Evolutionary conservation across 2,888 invertebrate species (phyloP), one percentile per base, ranked within the genome.

Genomic region (Dynastes grantii): DNA sequence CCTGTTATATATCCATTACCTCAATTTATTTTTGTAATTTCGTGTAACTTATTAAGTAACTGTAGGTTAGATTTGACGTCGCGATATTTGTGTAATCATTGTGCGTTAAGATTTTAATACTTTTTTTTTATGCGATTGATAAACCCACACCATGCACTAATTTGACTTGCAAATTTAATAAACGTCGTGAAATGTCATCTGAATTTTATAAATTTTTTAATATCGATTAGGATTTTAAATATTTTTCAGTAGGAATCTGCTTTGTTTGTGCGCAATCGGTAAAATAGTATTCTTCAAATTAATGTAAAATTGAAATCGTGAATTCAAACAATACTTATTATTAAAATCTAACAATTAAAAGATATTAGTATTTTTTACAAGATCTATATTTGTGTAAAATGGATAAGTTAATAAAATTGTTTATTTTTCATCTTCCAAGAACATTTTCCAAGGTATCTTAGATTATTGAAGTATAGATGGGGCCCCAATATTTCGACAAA

Each of bases 101-200:
- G 40, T 45, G 73, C 45, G 45, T 45, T 27, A 40, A 45, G 61
- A 40, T 71, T 73, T 73, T 73, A 58, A 58, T 22, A 61, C 22
- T 29, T 27, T 22, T 55, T 55, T 55, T 53, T 27, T 40, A 40
- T 27, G 27, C 0, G 40, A 27, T 9, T 27, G 51, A 73, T 73
- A 73, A 73, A 16, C 58, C 40, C 29, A 53, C 32, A 71, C 55
- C 22, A 22, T 40, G 40, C 37, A 51, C 51, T 32, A 32, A 3
- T 63, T 32, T 9, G 8, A 63, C 13, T 63, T 63, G 29, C 13
- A 63, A 63, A 63, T 63, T 61, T 61, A 22, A 61, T 61, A 6
- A 8, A 55, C 9, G 22, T 16, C 55, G 22, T 5, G 8, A 22
- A 45, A 55, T 16, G 22, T 55, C 55, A 55, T 16, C 55, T 55